Evolutionary conservation across 2,888 invertebrate species (phyloP).

Genomic region (Podotricha telesiphe): DNA sequence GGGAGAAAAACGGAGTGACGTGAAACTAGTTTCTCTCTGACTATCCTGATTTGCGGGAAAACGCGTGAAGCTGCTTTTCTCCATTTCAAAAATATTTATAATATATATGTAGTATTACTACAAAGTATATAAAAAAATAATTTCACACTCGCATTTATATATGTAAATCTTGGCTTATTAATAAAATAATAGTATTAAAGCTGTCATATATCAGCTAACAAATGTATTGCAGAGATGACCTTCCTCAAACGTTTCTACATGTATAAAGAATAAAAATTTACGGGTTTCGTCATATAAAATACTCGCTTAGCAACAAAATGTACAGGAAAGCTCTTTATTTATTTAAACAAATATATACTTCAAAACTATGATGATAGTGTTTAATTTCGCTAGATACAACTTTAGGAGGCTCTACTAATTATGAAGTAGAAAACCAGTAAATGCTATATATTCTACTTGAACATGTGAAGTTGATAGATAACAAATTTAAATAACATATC

Average conservation of each 20-base stretch:
- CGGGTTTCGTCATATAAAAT: conserved; percentile 4
- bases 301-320: conserved; percentile 29
- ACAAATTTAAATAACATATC: neutral
- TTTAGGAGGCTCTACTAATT: conserved; percentile 13
- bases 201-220: conserved; percentile 18
- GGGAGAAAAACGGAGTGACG: too few relatives aligned
- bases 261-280: conserved; percentile 21
- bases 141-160: too few relatives aligned
- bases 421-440: conserved; percentile 21
- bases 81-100: too few relatives aligned
- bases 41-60: too few relatives aligned
- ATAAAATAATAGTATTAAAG: neutral
- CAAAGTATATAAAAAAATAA: too few relatives aligned
- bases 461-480: neutral
- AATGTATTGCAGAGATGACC: conserved; percentile 14
- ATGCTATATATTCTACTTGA: conserved; percentile 2
- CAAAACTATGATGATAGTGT: neutral
- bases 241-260: conserved; percentile 21
- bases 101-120: too few relatives aligned
- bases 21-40: too few relatives aligned
- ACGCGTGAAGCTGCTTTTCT: too few relatives aligned
- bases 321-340: neutral
- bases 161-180: neutral
- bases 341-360: conserved; percentile 12
- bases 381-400: neutral